A percentile compares a stretch with the other conserved stretches of the same genome.
phyloP scores from a whole-genome alignment of 2,113 vertebrate species.

The Cichladusa arquata region DNA sequence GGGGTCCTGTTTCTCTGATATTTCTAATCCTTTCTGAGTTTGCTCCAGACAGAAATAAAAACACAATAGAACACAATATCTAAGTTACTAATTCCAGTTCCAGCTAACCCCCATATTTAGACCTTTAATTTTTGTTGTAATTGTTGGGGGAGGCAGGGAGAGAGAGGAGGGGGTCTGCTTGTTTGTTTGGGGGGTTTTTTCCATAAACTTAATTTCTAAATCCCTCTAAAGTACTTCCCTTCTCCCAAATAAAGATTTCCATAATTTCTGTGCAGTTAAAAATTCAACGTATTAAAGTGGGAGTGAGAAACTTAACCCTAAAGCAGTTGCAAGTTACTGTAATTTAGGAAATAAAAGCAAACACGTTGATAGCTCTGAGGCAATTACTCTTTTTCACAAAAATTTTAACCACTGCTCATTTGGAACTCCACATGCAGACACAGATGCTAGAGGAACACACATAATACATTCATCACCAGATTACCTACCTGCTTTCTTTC shows the following conservation, averaged over 20 bases:
- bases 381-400: neutral
- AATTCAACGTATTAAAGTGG: neutral
- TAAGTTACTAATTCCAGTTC: neutral
- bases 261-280: neutral
- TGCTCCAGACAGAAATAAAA: conserved; percentile 24
- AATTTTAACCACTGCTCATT: neutral
- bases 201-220: neutral
- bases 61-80: neutral
- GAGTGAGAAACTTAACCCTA: neutral
- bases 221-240: neutral
- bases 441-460: neutral
- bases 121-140: neutral
- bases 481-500: neutral
- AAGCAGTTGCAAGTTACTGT: neutral
- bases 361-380: neutral
- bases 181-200: neutral
- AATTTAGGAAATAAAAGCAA: neutral
- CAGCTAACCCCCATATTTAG: neutral
- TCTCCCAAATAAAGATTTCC: neutral
- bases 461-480: neutral
- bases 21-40: neutral
- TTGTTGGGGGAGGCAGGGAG: neutral
- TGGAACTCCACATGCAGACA: neutral
- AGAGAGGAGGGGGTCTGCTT: neutral
- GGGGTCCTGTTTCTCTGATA: neutral